Percentiles rank a stretch among this genome's conserved stretches.
phyloP scores from a whole-genome alignment of 2,113 vertebrate species.

The Corythornis madagascariensis region DNA sequence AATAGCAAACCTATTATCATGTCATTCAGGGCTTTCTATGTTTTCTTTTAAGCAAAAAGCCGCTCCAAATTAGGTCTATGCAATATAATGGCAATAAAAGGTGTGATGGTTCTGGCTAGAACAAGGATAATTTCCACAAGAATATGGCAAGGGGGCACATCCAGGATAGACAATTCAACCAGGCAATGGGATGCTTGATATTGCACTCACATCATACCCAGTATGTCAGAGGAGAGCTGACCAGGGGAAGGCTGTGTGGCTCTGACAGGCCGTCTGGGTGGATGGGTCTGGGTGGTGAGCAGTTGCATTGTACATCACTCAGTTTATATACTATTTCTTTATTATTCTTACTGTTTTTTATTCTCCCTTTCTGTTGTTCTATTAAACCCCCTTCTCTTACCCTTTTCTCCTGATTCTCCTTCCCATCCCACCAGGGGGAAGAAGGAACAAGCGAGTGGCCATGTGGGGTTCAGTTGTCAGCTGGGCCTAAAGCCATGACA shows the following conservation, averaged over 20 bases:
- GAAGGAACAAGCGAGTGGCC: not conserved
- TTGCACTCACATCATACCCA: not conserved
- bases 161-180: not conserved
- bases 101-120: not conserved
- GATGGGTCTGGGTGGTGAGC: no score
- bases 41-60: constrained; percentile 36
- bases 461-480: not conserved
- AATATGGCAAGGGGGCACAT: not conserved
- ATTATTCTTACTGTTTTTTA: not conserved
- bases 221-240: not conserved
- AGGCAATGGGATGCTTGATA: not conserved
- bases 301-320: not conserved
- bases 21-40: constrained; percentile 21
- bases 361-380: not conserved
- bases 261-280: not conserved
- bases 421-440: not conserved
- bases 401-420: not conserved
- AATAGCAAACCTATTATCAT: constrained; percentile 4
- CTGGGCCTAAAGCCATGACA: not conserved
- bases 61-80: not conserved
- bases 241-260: not conserved
- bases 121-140: not conserved
- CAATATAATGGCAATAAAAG: not conserved
- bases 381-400: not conserved
- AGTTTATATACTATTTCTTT: not conserved